Base-by-base conservation (phyloP, 2,888 invertebrate genomes). In the Stenoptilia bipunctidactyla region DNA sequence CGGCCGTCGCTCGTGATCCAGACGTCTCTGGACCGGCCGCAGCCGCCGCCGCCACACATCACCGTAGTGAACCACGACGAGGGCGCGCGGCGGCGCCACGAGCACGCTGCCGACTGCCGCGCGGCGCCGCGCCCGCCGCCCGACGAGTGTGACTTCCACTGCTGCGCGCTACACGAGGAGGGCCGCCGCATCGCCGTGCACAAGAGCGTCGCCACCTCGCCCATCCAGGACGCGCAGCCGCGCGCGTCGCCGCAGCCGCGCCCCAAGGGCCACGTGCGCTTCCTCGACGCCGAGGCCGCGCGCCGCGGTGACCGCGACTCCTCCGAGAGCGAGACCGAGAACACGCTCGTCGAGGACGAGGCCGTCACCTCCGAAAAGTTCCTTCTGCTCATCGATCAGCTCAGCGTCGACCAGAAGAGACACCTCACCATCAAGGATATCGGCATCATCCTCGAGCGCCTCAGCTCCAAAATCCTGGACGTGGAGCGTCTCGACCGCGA, bases 81-180 rank as follows among this genome's bases (percentile, higher is more conserved):
- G 79, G 86, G 74, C 87, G 85, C 68, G 67, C 39, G 68, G 68
- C 52, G 93, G 92, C 56, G 89, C 91, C 36, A 92, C 92, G 84
- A 92, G 68, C 92, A 94, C 74, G 93, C 93, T 87, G 86, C 69
- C 87, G 91, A 73, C 89, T 70, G 89, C 90, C 90, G 90, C 60
- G 85, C 85, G 85, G 55, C 65, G 72, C 91, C 89, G 66, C 91
- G 51, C 43, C 86, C 56, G 88, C 91, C 86, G 85, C 45, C 90
- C 51, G 94, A 96, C 61, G 94, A 96, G 77, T 96, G 96, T 85
- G 96, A 96, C 85, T 96, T 96, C 82, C 96, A 96, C 76, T 96
- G 96, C 79, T 96, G 96, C 84, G 93, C 96, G 49, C 85, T 96
- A 58, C 96, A 96, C 87, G 95, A 96, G 75, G 96, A 94, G 71